These are phyloP conservation scores for Aleadryas rufinucha DNA, from an alignment of 2,113 vertebrate species.

Conservation along the genomic window DNA sequence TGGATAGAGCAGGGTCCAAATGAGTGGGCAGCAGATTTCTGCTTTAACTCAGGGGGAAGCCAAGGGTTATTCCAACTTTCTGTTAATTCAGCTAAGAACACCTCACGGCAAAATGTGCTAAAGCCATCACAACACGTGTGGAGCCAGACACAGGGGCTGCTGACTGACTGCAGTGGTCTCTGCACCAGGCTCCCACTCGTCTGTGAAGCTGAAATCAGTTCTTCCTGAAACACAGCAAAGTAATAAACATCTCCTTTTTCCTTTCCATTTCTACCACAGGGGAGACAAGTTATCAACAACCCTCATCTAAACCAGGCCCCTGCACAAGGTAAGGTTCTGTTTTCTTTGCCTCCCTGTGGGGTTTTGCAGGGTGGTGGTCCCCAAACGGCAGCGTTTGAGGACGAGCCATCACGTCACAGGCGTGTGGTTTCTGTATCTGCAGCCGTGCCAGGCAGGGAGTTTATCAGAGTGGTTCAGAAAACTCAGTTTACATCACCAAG, in stretches of 20 bases:
- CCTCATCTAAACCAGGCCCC: slow-evolving; percentile 14
- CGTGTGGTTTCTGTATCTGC: not conserved
- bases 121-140: accelerated
- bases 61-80: not conserved
- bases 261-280: slow-evolving; percentile 29
- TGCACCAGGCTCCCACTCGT: not conserved
- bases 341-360: not conserved
- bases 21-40: not conserved
- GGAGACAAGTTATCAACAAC: slow-evolving; percentile 9
- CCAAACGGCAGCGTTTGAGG: not conserved
- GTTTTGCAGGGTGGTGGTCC: not conserved
- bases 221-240: not conserved
- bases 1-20: not conserved
- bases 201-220: not conserved
- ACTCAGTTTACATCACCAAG: not conserved
- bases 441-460: not conserved
- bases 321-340: slow-evolving; percentile 23
- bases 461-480: not conserved
- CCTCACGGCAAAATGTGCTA: not conserved
- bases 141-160: not conserved
- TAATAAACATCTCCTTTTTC: not conserved
- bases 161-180: not conserved
- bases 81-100: not conserved
- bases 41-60: not conserved
- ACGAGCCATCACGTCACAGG: accelerated